Conservation (phyloP, 2,888 invertebrate genomes). For the Sinotaia quadrata region DNA sequence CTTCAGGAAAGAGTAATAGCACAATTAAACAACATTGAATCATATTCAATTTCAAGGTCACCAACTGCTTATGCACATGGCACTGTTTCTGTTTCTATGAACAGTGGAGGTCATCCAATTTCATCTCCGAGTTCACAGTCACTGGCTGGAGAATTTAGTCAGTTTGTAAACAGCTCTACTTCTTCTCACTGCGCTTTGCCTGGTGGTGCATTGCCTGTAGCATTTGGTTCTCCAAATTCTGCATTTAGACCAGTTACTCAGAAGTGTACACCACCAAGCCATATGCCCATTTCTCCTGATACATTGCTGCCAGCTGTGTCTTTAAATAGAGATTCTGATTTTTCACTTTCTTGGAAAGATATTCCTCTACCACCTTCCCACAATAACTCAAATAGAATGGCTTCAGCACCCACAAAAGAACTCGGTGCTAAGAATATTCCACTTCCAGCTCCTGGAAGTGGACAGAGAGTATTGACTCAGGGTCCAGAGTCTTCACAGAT, state of each 20-base stretch:
- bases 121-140: neutral
- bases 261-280: neutral
- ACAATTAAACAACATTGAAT: neutral
- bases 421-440: conserved; percentile 36
- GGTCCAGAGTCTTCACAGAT: conserved; percentile 3
- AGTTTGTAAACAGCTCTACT: neutral
- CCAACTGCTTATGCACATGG: neutral
- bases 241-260: conserved; percentile 38
- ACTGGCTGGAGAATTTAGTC: neutral
- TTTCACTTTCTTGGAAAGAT: conserved; percentile 38
- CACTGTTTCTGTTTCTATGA: too few species aligned
- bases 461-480: neutral
- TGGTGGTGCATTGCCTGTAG: neutral
- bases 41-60: neutral
- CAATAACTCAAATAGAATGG: conserved; percentile 38
- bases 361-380: conserved; percentile 37
- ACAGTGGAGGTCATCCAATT: neutral
- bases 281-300: neutral
- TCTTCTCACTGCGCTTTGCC: neutral
- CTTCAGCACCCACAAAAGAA: conserved; percentile 32
- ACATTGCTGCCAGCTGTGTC: conserved; percentile 9
- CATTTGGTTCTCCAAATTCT: conserved; percentile 34
- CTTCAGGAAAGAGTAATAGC: neutral
- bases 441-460: conserved; percentile 5
- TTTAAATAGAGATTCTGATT: conserved; percentile 1